These are phyloP conservation scores for Brienomyrus brachyistius DNA, from an alignment of 2,113 vertebrate genomes.

Conservation along the genomic window DNA sequence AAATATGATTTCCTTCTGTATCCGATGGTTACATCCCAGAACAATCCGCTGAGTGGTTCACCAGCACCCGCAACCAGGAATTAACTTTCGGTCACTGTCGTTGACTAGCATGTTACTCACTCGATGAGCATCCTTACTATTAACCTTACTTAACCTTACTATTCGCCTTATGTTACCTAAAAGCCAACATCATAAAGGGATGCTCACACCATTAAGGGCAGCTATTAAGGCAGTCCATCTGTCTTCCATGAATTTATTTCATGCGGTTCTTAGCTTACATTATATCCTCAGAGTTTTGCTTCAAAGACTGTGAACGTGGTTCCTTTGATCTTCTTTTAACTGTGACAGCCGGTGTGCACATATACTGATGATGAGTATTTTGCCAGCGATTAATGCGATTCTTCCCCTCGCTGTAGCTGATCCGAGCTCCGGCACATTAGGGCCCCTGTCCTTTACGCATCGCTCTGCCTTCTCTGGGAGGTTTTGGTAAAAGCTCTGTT, in stretches of 20 bases:
- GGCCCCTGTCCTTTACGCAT: not conserved
- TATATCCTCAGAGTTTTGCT: not conserved
- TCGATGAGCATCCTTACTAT: not conserved
- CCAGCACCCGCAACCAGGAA: not conserved
- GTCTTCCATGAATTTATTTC: not conserved
- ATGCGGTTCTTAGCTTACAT: not conserved
- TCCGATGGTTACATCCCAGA: not conserved
- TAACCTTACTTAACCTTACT: not conserved
- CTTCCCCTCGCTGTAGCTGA: not conserved
- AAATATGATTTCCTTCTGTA: not conserved
- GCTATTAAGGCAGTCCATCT: not conserved
- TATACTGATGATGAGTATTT: not conserved
- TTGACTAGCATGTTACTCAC: not conserved
- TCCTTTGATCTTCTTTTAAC: not conserved
- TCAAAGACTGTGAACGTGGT: not conserved
- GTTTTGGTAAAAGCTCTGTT: constrained; percentile 23
- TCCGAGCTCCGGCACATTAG: not conserved
- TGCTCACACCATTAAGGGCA: not conserved
- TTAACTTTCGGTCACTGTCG: not conserved
- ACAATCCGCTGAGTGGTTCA: not conserved
- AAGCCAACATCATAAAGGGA: not conserved
- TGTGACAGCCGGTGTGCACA: not conserved
- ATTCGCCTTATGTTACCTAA: not conserved
- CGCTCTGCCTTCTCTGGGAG: not conserved
- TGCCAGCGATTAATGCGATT: not conserved